These are phyloP conservation scores for Lithophane semibrunnea DNA, from an alignment of 2,888 invertebrate genomes.

Conservation along the genomic window DNA sequence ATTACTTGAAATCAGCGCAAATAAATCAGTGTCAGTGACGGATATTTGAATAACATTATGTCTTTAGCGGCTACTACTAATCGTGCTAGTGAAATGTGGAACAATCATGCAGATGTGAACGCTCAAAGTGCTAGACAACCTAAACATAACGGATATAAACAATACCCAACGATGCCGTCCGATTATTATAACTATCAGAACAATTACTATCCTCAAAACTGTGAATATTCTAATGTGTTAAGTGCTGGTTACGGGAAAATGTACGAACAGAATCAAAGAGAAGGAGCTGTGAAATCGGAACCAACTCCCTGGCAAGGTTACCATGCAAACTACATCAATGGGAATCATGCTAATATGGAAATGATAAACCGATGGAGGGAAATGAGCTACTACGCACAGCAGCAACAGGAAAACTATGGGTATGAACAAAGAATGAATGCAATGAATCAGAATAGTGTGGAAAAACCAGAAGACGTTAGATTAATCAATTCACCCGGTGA, in stretches of 20 bases:
- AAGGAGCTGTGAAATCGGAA: slow-evolving; percentile 80
- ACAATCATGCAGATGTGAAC: slow-evolving; percentile 80
- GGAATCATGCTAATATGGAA: slow-evolving; percentile 74
- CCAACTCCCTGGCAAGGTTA: slow-evolving; percentile 81
- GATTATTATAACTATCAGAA: slow-evolving; percentile 80
- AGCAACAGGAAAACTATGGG: slow-evolving; percentile 75
- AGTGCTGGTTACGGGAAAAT: slow-evolving; percentile 74
- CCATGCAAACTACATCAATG: slow-evolving; percentile 73
- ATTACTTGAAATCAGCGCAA: slow-evolving; percentile 72
- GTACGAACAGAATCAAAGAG: slow-evolving; percentile 71
- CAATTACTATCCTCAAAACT: slow-evolving; percentile 76
- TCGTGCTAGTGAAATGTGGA: slow-evolving; percentile 87
- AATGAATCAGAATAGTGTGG: slow-evolving; percentile 69
- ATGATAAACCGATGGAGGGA: slow-evolving; percentile 84
- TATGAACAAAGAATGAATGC: slow-evolving; percentile 75
- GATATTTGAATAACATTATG: slow-evolving; percentile 71
- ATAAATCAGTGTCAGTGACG: slow-evolving; percentile 74
- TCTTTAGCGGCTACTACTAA: slow-evolving; percentile 82
- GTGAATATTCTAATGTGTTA: slow-evolving; percentile 75
- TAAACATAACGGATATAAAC: slow-evolving; percentile 78
- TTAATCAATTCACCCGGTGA: slow-evolving; percentile 83
- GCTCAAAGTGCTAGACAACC: slow-evolving; percentile 77
- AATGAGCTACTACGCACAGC: slow-evolving; percentile 81
- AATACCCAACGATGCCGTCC: slow-evolving; percentile 73
- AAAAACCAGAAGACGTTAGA: slow-evolving; percentile 77